Conservation (phyloP, 2,888 invertebrate genomes). For the Creontiades dilutus region DNA sequence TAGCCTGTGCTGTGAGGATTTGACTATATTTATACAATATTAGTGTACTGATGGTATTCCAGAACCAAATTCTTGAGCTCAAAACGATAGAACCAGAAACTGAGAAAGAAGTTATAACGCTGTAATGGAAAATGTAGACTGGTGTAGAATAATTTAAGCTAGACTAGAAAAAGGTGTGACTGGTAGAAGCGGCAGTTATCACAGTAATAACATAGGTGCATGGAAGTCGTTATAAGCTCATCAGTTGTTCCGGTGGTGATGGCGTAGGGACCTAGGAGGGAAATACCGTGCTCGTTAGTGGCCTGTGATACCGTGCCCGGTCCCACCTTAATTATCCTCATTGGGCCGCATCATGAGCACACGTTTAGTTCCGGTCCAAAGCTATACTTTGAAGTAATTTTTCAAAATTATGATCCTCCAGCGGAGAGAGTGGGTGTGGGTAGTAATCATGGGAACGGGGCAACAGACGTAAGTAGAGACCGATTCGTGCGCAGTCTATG, state of each 20-base stretch:
- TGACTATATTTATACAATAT: too few relatives aligned
- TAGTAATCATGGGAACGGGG: conserved; percentile 41
- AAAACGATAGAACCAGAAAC: too few relatives aligned
- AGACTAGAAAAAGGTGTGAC: conserved; percentile 68
- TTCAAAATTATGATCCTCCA: conserved; percentile 66
- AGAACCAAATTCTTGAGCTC: too few relatives aligned
- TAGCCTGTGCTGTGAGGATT: too few relatives aligned
- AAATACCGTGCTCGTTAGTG: conserved; percentile 68
- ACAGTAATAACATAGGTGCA: conserved; percentile 62
- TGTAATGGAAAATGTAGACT: not conserved
- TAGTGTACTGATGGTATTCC: too few relatives aligned
- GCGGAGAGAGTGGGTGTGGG: not conserved
- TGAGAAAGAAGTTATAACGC: not conserved
- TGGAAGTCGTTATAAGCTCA: conserved; percentile 71
- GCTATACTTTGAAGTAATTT: conserved; percentile 68
- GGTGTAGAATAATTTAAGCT: conserved; percentile 34
- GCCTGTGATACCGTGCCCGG: conserved; percentile 57
- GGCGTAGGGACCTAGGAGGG: conserved; percentile 25
- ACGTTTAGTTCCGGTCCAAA: conserved; percentile 69
- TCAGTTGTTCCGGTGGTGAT: conserved; percentile 70
- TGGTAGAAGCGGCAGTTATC: conserved; percentile 67
- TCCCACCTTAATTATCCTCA: conserved; percentile 69
- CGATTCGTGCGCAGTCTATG: not conserved
- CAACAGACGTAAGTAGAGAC: conserved; percentile 4
- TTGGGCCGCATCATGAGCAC: conserved; percentile 67